phyloP scores from a whole-genome alignment of 2,113 vertebrate genomes.

The Toxotes jaculatrix region DNA sequence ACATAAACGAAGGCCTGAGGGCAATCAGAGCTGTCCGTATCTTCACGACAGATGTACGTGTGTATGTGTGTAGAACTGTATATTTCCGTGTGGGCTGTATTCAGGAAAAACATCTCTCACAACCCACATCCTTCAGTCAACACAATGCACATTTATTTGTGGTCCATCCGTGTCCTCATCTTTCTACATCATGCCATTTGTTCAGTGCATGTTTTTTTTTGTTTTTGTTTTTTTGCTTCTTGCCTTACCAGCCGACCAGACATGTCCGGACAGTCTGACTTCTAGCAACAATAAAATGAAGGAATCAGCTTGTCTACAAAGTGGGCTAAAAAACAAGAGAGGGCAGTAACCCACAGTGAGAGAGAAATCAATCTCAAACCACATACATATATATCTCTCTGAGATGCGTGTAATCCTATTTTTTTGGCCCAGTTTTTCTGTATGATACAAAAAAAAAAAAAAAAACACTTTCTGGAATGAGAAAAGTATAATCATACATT shows the following conservation, averaged over 20 bases:
- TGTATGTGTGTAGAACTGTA: neutral
- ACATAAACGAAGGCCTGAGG: constrained; percentile 60
- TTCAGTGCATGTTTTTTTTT: no score
- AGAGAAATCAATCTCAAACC: constrained; percentile 1
- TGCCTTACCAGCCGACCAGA: neutral
- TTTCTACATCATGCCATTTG: neutral
- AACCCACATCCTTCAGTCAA: constrained; percentile 8
- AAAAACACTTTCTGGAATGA: no score
- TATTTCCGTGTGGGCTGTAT: constrained; percentile 8
- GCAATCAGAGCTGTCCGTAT: constrained; percentile 30
- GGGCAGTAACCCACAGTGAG: neutral
- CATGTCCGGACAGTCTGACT: neutral
- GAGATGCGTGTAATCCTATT: no score
- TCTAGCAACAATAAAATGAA: neutral
- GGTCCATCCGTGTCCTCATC: constrained; percentile 9
- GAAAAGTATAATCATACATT: no score
- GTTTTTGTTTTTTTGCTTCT: neutral
- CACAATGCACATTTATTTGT: neutral
- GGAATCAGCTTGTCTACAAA: neutral
- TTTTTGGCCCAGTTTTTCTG: no score
- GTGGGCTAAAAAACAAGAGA: neutral
- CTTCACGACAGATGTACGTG: constrained; percentile 1
- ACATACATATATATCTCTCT: no score
- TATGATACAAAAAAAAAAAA: no score
- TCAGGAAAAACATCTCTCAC: constrained; percentile 12